Conservation (phyloP, 2,888 invertebrate genomes). For the Trypoxylon attenuatum region DNA sequence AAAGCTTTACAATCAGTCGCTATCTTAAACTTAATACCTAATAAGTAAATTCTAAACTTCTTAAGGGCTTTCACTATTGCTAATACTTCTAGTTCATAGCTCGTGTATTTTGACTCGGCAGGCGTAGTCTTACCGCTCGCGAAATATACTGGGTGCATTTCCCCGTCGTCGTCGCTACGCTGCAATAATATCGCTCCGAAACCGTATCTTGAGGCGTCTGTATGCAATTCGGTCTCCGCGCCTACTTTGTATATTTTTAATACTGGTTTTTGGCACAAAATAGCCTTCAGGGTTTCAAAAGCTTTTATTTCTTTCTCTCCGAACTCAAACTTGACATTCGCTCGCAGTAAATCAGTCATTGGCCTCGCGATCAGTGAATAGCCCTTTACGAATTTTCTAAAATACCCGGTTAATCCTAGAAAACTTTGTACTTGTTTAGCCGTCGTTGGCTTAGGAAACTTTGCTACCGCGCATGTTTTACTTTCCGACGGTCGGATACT, state of each 20-base stretch:
- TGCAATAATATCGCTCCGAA: conserved; percentile 11
- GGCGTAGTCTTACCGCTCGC: conserved; percentile 7
- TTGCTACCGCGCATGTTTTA: too few relatives aligned
- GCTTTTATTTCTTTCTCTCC: not conserved
- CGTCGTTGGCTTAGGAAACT: too few relatives aligned
- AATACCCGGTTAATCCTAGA: too few relatives aligned
- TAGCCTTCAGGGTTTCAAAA: not conserved
- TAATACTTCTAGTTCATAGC: too few relatives aligned
- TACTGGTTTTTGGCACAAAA: conserved; percentile 3
- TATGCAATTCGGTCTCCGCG: conserved; percentile 1
- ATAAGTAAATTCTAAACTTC: not conserved
- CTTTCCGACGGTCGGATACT: too few relatives aligned
- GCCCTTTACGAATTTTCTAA: too few relatives aligned
- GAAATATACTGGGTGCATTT: not conserved
- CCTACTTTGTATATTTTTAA: not conserved
- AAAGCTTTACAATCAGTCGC: not conserved
- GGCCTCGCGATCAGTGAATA: too few relatives aligned
- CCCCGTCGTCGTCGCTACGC: not conserved
- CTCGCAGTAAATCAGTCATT: conserved; percentile 5
- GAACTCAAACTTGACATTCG: too few relatives aligned
- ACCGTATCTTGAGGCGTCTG: not conserved
- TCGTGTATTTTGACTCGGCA: not conserved
- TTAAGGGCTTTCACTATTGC: not conserved
- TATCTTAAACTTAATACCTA: not conserved
- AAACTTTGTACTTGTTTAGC: too few relatives aligned